Conservation (phyloP, 2,113 vertebrate species). For the Hipposideros armiger region DNA sequence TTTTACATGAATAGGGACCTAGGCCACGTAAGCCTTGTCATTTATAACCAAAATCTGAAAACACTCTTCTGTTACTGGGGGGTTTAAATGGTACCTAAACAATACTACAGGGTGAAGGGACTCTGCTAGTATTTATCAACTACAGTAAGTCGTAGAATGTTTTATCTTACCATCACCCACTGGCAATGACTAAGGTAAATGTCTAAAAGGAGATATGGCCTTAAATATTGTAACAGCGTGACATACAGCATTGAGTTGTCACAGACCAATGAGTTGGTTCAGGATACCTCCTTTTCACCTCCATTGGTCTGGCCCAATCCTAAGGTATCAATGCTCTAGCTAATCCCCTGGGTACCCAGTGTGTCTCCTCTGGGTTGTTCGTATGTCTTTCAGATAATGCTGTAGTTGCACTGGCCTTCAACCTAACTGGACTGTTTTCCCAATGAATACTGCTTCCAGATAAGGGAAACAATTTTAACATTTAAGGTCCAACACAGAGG, state of each 20-base stretch:
- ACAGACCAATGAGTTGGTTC: not conserved
- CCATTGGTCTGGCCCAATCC: not conserved
- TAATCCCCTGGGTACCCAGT: not conserved
- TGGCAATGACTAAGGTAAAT: not conserved
- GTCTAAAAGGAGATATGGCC: not conserved
- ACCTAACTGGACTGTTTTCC: not conserved
- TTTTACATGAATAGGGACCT: conserved; percentile 16
- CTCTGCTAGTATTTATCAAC: not conserved
- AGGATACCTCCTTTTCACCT: not conserved
- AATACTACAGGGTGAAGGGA: not conserved
- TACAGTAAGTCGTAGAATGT: not conserved
- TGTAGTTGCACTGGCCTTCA: not conserved
- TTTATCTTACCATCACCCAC: not conserved
- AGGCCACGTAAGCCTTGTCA: conserved; percentile 6
- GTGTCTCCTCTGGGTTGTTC: not conserved
- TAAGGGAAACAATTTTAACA: not conserved
- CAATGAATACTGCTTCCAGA: not conserved
- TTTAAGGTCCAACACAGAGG: not conserved
- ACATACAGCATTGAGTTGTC: not conserved
- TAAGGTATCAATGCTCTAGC: not conserved
- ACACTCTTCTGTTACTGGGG: not conserved
- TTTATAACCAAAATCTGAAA: conserved; percentile 6
- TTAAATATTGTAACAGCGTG: not conserved
- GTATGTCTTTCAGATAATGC: not conserved
- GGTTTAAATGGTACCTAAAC: not conserved